Evolutionary conservation across 1,140 invertebrate genomes (phyloP), one percentile per base, ranked within the genome.

Genomic region (Andricus grossulariae): DNA sequence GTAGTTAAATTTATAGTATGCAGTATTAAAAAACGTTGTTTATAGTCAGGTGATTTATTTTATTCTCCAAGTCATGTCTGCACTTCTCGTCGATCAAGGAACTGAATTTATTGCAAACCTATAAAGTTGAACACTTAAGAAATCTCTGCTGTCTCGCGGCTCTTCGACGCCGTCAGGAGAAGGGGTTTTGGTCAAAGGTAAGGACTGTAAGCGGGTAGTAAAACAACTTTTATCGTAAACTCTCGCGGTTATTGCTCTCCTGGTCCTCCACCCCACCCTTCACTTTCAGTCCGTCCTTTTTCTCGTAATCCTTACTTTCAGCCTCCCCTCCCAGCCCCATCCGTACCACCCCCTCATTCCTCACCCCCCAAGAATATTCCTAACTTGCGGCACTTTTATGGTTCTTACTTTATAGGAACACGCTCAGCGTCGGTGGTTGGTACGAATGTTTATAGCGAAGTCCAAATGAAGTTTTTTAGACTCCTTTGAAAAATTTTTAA

Each of bases 181-280:
- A 2, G 50, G 32, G 39, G 55, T 74, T n/a, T 25, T 80, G 80
- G 60, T 66, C 60, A 66, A 66, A 66, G 60, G 60, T 66, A 66
- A 66, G 39, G 60, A 66, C 60, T 66, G 32, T 66, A 66, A 66
- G 60, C 73, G 55, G 73, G 80, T 60, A 80, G 79, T 85, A 85
- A 85, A 84, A 74, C 78, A 83, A 85, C 80, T 85, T 85, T 85
- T 78, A 84, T 85, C 84, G 79, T 85, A 82, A 82, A 85, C 74
- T 83, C 78, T 79, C 66, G 60, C 71, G 66, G 72, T 80, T 82
- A 79, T 79, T 74, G 78, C 73, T 75, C 78, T 32, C 71, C 73
- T 49, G 54, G 50, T 54, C 32, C 71, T 77, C 70, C 70, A 50
- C 54, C 57, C 71, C 52, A 50, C 32, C 52, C 32, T 45, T 21